Evolutionary conservation across 2,888 invertebrate species (phyloP), one percentile per base, ranked within the genome.

Genomic region (Leptopilina myrica): DNA sequence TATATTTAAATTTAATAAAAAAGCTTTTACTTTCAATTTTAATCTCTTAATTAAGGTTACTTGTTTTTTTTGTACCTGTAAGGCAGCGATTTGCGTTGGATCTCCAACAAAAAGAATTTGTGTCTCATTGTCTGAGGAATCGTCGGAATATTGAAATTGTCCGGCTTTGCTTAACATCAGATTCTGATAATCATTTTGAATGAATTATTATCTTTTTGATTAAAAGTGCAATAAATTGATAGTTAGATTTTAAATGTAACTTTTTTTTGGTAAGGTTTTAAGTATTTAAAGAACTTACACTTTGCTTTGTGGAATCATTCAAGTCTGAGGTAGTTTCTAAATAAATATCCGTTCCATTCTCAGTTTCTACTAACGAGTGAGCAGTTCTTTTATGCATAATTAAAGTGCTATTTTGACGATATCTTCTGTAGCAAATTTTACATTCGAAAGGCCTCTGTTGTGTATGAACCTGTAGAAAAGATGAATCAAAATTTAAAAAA

Each of bases 341-440:
- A 82, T 84, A 84, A 76, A 92, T 88, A 82, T 92, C 92, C 7
- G 91, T 90, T 0, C 92, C 92, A 81, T 92, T 92, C 40, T 91
- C 91, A 14, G 90, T 91, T 9, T 92, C 89, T 49, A 92, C 84
- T n/a, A 92, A 87, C 46, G 92, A 93, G 85, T 95, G 95, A 43
- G 93, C 93, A 3, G 94, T 93, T 81, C 94, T 92, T 87, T 93
- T 94, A 88, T 95, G 95, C 92, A 94, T 93, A 65, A 93, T 93
- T 15, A 95, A 91, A 1, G 94, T 94, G 15, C 94, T 93, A 56
- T 93, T 93, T 87, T 94, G 94, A 56, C 95, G 92, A 85, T 94
- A 95, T 75, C 93, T 92, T 84, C 94, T 93, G 2, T 92, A 92
- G 87, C 95, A 95, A 79, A 93, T 91, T 82, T 92, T 92, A 85